Evolutionary conservation across 2,113 vertebrate species (phyloP).

Genomic region (Heliornis fulica): DNA sequence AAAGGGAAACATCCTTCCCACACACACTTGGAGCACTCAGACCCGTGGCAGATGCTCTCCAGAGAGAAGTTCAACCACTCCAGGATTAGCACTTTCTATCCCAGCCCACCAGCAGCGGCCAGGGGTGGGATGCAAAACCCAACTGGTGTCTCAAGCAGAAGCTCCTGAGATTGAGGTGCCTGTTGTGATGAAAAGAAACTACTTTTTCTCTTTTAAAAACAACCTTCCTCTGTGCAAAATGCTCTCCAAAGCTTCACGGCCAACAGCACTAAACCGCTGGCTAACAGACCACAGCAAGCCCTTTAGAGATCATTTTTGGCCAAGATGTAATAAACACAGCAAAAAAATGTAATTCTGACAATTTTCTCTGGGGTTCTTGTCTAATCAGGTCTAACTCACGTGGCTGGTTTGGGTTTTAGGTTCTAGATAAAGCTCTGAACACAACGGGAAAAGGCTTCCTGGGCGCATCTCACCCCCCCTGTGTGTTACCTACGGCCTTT

Average conservation of each 20-base stretch:
- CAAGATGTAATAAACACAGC: constrained; percentile 29
- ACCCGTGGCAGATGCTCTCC: background rate
- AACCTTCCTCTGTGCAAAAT: background rate
- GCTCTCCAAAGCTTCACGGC: background rate
- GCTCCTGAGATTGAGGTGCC: background rate
- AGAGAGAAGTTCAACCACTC: background rate
- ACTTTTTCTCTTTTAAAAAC: background rate
- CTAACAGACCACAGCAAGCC: background rate
- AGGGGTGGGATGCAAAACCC: background rate
- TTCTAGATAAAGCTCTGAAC: background rate
- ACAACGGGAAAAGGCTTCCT: background rate
- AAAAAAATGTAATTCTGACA: background rate
- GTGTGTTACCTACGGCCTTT: too few species aligned
- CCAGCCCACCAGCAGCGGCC: background rate
- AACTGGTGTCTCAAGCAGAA: background rate
- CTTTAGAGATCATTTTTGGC: background rate
- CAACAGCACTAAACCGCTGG: background rate
- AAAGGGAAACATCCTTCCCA: constrained; percentile 39
- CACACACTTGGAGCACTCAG: constrained; percentile 24
- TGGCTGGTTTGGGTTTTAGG: background rate
- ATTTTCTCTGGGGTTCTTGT: background rate
- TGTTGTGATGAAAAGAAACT: background rate
- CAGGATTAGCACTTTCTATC: background rate
- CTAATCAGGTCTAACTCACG: background rate
- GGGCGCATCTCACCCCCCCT: background rate